Evolutionary conservation across 2,797 vertebrate genomes (phyloP).

Genomic region (Trematocara caparti): DNA sequence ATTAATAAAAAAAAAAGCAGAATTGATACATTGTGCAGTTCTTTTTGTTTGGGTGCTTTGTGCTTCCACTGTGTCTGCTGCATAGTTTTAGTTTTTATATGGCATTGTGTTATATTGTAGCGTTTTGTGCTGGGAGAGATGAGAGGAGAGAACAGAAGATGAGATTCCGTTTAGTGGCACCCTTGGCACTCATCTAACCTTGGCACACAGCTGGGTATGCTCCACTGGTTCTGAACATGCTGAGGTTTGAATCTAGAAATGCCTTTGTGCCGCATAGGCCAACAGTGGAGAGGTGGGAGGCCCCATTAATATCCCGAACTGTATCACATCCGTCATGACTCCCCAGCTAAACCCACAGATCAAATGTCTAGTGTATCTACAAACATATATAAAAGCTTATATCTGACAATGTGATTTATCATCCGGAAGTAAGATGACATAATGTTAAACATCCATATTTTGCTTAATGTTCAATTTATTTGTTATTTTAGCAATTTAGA

Average conservation of each 20-base stretch:
- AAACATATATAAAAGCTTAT: background rate
- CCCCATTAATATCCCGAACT: slow-evolving; percentile 61
- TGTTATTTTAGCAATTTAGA: slow-evolving; percentile 10
- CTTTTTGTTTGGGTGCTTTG: slow-evolving; percentile 1
- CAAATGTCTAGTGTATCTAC: slow-evolving; percentile 9
- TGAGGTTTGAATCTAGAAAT: slow-evolving; percentile 78
- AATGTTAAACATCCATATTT: slow-evolving; percentile 9
- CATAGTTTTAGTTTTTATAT: slow-evolving; percentile 1
- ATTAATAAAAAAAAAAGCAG: background rate
- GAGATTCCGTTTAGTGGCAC: slow-evolving; percentile 72
- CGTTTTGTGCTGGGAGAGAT: slow-evolving; percentile 48
- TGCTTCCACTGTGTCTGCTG: background rate
- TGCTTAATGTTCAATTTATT: background rate
- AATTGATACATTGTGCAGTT: background rate
- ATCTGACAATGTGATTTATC: slow-evolving; percentile 1
- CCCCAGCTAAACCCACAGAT: slow-evolving; percentile 26
- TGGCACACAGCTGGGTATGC: slow-evolving; percentile 71
- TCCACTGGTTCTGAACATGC: slow-evolving; percentile 73
- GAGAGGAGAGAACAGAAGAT: slow-evolving; percentile 56
- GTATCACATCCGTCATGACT: slow-evolving; percentile 41
- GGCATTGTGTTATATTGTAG: slow-evolving; percentile 39
- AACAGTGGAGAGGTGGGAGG: slow-evolving; percentile 60
- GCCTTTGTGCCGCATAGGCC: slow-evolving; percentile 69
- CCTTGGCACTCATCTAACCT: slow-evolving; percentile 75
- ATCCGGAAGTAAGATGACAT: background rate